These are phyloP conservation scores for Spodoptera frugiperda DNA, from an alignment of 1,140 invertebrate species.

Conservation along the genomic window DNA sequence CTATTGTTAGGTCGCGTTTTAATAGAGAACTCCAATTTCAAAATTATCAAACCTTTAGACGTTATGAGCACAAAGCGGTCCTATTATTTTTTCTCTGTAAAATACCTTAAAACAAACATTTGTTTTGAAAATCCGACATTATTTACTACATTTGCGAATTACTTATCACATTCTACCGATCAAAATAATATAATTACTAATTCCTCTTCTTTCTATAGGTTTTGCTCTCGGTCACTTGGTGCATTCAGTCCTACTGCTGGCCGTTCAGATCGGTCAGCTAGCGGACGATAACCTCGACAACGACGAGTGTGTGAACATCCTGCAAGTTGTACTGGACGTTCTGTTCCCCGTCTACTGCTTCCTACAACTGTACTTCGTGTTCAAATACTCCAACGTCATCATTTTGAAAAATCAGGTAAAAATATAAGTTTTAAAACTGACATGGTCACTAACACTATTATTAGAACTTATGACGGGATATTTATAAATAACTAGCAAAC, in stretches of 20 bases:
- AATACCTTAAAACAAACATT: too few species aligned
- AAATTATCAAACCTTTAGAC: too few species aligned
- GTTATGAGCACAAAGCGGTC: too few species aligned
- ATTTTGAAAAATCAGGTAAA: slow-evolving; percentile 73
- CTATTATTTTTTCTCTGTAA: too few species aligned
- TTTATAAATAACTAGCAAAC: too few species aligned
- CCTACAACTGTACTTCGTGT: slow-evolving; percentile 90
- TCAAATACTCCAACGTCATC: slow-evolving; percentile 92
- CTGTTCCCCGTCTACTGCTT: slow-evolving; percentile 90
- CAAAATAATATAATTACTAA: neutral
- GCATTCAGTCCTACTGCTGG: slow-evolving; percentile 88
- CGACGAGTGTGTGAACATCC: slow-evolving; percentile 76
- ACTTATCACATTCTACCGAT: too few species aligned
- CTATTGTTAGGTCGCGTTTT: too few species aligned
- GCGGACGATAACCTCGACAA: slow-evolving; percentile 71
- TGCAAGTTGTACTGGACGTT: slow-evolving; percentile 85
- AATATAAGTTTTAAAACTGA: neutral
- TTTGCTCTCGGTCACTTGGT: slow-evolving; percentile 92
- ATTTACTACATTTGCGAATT: too few species aligned
- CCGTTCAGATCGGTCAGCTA: slow-evolving; percentile 88
- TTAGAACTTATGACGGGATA: too few species aligned
- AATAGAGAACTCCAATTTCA: too few species aligned
- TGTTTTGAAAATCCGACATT: too few species aligned
- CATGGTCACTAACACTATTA: too few species aligned
- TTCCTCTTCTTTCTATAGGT: slow-evolving; percentile 82